A percentile compares a stretch with the other conserved stretches of the same genome.
phyloP scores from a whole-genome alignment of 2,888 invertebrate species.

The Apantesis nais region DNA sequence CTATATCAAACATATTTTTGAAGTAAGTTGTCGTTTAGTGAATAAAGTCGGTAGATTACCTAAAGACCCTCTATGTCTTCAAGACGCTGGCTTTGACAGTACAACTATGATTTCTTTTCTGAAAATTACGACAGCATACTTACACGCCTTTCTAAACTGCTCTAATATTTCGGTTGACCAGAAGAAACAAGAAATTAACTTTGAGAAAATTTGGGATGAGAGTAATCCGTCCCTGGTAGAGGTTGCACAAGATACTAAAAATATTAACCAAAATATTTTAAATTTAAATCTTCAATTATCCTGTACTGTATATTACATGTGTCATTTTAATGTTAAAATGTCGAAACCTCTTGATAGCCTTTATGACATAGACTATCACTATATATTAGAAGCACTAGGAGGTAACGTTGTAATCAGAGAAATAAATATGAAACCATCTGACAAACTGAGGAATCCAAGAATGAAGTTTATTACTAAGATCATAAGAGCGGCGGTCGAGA shows the following conservation, averaged over 20 bases:
- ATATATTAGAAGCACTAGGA: conserved; percentile 82
- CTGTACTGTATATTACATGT: conserved; percentile 91
- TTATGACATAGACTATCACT: conserved; percentile 90
- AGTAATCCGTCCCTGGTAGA: conserved; percentile 90
- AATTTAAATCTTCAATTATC: conserved; percentile 93
- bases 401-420: conserved; percentile 78
- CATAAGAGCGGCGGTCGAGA: conserved; percentile 90
- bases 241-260: conserved; percentile 91
- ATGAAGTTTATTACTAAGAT: conserved; percentile 90
- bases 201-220: conserved; percentile 89
- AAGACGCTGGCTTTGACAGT: conserved; percentile 90
- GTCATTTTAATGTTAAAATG: conserved; percentile 91
- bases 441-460: conserved; percentile 89
- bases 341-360: conserved; percentile 90
- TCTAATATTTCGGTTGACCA: conserved; percentile 67
- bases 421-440: conserved; percentile 87
- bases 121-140: conserved; percentile 75
- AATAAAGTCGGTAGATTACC: conserved; percentile 94
- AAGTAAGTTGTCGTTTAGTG: conserved; percentile 90
- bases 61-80: conserved; percentile 92
- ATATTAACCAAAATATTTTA: conserved; percentile 90
- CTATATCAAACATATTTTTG: conserved; percentile 92
- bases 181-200: conserved; percentile 75
- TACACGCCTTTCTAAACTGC: conserved; percentile 76
- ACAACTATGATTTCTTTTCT: conserved; percentile 84